These are phyloP conservation scores for Oriolus oriolus DNA, from an alignment of 2,113 vertebrate genomes.

Conservation along the genomic window DNA sequence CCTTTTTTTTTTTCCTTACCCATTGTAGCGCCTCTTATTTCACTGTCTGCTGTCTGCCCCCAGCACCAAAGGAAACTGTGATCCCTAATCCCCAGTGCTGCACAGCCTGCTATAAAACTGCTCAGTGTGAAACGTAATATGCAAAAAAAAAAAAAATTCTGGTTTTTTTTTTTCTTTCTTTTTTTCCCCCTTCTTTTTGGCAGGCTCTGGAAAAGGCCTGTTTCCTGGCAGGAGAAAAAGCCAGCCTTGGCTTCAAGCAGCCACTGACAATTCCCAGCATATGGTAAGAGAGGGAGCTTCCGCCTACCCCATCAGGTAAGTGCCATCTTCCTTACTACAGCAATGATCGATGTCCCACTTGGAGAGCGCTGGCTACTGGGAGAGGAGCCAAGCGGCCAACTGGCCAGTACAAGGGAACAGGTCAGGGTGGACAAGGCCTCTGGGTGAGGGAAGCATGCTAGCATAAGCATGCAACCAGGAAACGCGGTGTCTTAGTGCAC, in stretches of 20 bases:
- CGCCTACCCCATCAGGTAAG: constrained; percentile 89
- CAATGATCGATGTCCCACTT: constrained; percentile 83
- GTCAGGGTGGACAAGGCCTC: constrained; percentile 73
- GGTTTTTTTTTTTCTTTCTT: background rate
- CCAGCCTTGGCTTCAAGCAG: constrained; percentile 86
- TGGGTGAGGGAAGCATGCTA: constrained; percentile 64
- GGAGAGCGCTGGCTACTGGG: constrained; percentile 77
- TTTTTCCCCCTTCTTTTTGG: constrained; percentile 25
- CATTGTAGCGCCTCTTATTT: constrained; percentile 28
- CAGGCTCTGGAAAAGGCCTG: constrained; percentile 70
- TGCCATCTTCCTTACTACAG: constrained; percentile 82
- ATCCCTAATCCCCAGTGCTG: constrained; percentile 18
- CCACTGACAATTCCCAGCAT: constrained; percentile 91
- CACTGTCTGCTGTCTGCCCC: background rate
- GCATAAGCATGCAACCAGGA: constrained; percentile 20
- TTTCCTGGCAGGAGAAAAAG: constrained; percentile 75
- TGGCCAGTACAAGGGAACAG: constrained; percentile 70
- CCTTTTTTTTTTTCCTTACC: background rate
- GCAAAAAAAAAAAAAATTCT: constrained; percentile 40
- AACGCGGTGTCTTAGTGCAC: background rate
- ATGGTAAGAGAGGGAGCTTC: constrained; percentile 90
- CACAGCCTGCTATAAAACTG: constrained; percentile 53
- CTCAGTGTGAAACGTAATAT: constrained; percentile 46
- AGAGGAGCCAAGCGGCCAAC: constrained; percentile 76
- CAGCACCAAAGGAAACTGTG: constrained; percentile 19